These are phyloP conservation scores for Galeruca laticollis DNA, from an alignment of 2,888 invertebrate species.

Conservation along the genomic window DNA sequence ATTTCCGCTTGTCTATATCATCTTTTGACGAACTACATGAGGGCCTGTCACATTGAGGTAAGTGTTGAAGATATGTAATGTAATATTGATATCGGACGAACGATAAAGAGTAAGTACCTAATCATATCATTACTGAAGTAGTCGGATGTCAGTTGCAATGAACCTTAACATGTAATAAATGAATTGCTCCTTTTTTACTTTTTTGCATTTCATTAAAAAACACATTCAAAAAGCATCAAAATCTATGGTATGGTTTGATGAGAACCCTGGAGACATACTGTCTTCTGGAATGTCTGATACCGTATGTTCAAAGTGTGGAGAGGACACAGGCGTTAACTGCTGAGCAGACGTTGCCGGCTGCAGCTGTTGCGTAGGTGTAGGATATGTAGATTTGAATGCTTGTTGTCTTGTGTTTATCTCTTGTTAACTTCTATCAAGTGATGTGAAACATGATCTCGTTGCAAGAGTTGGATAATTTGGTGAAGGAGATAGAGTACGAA, in stretches of 20 bases:
- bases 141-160: too few relatives aligned
- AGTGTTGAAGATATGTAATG: not conserved
- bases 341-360: constrained; percentile 9
- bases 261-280: constrained; percentile 2
- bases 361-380: constrained; percentile 4
- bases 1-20: too few relatives aligned
- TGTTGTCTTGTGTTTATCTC: not conserved
- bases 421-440: constrained; percentile 6
- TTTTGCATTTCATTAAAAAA: not conserved
- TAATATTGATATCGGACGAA: not conserved
- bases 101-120: not conserved
- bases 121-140: not conserved
- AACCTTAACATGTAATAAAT: not conserved
- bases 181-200: not conserved
- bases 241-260: constrained; percentile 20
- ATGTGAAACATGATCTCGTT: not conserved
- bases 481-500: too few relatives aligned
- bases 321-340: not conserved
- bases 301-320: not conserved
- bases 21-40: too few relatives aligned
- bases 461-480: too few relatives aligned
- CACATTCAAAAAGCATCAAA: constrained; percentile 16
- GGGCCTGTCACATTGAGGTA: not conserved
- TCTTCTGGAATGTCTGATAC: not conserved
- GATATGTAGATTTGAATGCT: constrained; percentile 5